A percentile compares a stretch with the other conserved stretches of the same genome.
Conservation (phyloP, 2,113 vertebrate genomes). For the Perognathus longimembris region DNA sequence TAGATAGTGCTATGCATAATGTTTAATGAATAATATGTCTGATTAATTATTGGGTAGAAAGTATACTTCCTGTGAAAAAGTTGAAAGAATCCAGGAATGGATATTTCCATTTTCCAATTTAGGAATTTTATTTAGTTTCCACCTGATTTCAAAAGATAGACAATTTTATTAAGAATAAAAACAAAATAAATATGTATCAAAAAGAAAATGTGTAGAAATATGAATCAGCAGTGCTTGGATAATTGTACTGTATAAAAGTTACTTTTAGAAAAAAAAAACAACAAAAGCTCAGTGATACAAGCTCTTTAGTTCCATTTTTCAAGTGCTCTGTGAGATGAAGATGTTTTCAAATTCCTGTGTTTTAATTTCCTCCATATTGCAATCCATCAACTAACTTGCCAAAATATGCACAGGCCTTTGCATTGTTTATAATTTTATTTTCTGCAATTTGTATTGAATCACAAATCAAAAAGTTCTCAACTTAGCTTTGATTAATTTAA, state of each 20-base stretch:
- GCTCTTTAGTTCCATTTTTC: constrained; percentile 52
- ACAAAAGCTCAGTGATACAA: not conserved
- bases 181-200: not conserved
- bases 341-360: constrained; percentile 61
- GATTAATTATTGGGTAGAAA: not conserved
- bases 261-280: not conserved
- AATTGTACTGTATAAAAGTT: not conserved
- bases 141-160: not conserved
- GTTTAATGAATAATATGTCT: not conserved
- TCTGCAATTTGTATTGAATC: constrained; percentile 59
- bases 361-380: constrained; percentile 59
- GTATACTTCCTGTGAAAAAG: not conserved
- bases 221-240: not conserved
- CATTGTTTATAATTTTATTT: constrained; percentile 64
- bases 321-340: constrained; percentile 43
- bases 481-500: constrained; percentile 69
- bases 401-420: constrained; percentile 51
- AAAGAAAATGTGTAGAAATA: not conserved
- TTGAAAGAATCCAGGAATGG: not conserved
- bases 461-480: constrained; percentile 77
- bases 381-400: constrained; percentile 57
- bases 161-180: not conserved
- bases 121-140: not conserved
- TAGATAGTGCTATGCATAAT: not conserved
- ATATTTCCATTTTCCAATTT: not conserved